Evolutionary conservation across 2,797 vertebrate genomes (phyloP).

Genomic region (Pangasius macronema): DNA sequence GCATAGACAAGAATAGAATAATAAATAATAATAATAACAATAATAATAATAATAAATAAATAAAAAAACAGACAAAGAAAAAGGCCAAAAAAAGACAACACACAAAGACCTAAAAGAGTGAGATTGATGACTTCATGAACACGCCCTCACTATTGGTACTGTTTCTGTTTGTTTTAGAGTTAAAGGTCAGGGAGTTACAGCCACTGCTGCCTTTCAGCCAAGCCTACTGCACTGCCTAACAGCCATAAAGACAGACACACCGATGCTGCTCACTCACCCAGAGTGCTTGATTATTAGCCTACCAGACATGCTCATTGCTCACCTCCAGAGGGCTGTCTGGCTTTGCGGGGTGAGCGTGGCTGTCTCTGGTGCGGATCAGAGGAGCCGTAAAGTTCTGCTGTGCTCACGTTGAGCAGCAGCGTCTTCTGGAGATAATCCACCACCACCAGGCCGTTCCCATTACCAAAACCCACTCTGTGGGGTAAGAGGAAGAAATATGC

Average conservation of each 20-base stretch:
- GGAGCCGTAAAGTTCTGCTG: conserved; percentile 87
- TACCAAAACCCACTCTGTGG: conserved; percentile 93
- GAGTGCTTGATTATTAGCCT: conserved; percentile 16
- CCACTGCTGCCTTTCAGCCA: neutral
- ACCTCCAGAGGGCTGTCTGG: conserved; percentile 92
- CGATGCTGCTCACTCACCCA: conserved; percentile 25
- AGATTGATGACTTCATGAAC: conserved; percentile 19
- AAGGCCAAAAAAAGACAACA: conserved; percentile 34
- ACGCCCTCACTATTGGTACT: conserved; percentile 18
- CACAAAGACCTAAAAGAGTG: conserved; percentile 44
- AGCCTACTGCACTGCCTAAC: conserved; percentile 5
- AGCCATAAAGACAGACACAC: conserved; percentile 24
- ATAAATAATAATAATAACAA: no score
- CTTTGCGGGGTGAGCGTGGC: conserved; percentile 90
- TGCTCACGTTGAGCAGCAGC: conserved; percentile 89
- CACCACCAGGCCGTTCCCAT: conserved; percentile 91
- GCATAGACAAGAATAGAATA: conserved; percentile 56
- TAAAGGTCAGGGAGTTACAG: conserved; percentile 4
- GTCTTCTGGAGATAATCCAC: conserved; percentile 97
- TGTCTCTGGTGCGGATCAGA: conserved; percentile 91
- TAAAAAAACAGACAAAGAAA: conserved; percentile 30
- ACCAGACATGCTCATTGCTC: conserved; percentile 57
- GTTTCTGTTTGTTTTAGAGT: conserved; percentile 7
- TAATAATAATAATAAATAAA: no score
- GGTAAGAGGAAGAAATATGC: conserved; percentile 4